Percentiles rank a stretch among this genome's conserved stretches.
phyloP scores from a whole-genome alignment of 2,797 vertebrate species.

The Myotis pilosus region DNA sequence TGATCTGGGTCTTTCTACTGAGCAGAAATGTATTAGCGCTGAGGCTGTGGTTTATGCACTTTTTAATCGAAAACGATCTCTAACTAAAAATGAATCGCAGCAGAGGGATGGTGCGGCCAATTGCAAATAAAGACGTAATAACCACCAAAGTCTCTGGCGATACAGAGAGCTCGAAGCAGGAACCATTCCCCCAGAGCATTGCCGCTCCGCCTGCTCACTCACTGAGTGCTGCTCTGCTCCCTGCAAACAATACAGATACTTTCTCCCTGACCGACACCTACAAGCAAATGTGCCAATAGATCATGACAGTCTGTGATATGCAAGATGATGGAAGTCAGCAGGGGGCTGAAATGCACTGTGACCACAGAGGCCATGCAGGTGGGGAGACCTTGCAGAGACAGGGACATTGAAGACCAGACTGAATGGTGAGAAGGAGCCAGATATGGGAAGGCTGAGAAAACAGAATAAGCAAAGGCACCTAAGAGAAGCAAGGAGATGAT shows the following conservation, averaged over 20 bases:
- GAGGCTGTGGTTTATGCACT: not conserved
- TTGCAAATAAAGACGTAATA: not conserved
- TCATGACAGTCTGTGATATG: not conserved
- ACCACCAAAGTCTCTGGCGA: not conserved
- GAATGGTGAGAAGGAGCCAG: not conserved
- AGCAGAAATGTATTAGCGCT: not conserved
- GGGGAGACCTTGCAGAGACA: not conserved
- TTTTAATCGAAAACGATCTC: constrained; percentile 55
- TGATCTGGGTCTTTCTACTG: constrained; percentile 42
- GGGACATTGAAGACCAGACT: not conserved
- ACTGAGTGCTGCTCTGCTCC: not conserved
- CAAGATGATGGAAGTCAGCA: too few species aligned
- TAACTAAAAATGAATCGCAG: not conserved
- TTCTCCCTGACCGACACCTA: not conserved
- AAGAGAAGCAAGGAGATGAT: not conserved
- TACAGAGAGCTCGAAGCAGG: not conserved
- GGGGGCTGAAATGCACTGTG: not conserved
- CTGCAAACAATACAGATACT: not conserved
- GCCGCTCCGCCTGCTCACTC: not conserved
- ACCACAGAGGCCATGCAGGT: not conserved
- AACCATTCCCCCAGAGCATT: not conserved
- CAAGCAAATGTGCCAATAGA: too few species aligned
- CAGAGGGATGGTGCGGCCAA: not conserved
- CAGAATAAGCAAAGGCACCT: not conserved
- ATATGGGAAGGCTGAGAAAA: not conserved